phyloP scores from a whole-genome alignment of 2,888 invertebrate genomes.

The Blera fallax region DNA sequence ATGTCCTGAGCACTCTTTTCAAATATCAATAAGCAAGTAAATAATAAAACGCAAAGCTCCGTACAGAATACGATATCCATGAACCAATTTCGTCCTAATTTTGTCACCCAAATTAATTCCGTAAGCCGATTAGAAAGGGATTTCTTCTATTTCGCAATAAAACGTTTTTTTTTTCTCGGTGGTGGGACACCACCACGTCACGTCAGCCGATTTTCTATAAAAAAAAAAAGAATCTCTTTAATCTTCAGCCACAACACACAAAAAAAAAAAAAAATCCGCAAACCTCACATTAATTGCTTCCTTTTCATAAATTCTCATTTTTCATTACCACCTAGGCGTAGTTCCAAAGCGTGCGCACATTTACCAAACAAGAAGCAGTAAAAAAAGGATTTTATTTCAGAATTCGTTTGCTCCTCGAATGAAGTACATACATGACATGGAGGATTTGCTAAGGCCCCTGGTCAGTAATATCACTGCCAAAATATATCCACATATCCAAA shows the following conservation, averaged over 20 bases:
- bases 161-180: background rate
- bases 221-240: background rate
- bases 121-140: conserved; percentile 54
- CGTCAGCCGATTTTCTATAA: background rate
- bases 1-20: background rate
- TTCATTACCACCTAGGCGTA: conserved; percentile 46
- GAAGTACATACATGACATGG: background rate
- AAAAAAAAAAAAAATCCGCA: conserved; percentile 7
- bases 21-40: background rate
- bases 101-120: conserved; percentile 63
- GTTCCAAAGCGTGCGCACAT: background rate
- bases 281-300: conserved; percentile 55
- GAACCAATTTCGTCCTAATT: conserved; percentile 56
- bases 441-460: background rate
- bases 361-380: background rate
- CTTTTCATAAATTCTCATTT: conserved; percentile 57
- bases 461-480: conserved; percentile 2
- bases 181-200: background rate
- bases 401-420: background rate
- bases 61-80: background rate
- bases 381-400: conserved; percentile 32
- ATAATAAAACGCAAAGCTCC: conserved; percentile 26
- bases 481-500: background rate
- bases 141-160: conserved; percentile 52
- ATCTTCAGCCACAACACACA: background rate